Evolutionary conservation across 2,888 invertebrate species (phyloP), one percentile per base, ranked within the genome.

Genomic region (Perdita meconis): DNA sequence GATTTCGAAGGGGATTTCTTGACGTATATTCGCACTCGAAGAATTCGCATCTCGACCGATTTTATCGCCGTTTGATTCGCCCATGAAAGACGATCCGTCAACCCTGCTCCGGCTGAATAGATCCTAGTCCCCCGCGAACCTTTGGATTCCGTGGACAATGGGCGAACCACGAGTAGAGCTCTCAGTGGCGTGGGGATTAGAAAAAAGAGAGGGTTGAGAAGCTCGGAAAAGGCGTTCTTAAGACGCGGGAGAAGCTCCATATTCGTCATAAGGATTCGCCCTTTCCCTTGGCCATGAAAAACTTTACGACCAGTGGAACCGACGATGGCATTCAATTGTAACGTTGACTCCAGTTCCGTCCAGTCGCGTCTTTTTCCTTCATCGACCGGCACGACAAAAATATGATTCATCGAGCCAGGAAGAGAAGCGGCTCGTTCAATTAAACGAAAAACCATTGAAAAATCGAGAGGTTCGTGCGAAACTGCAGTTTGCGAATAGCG

Each of bases 261-360:
- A 78, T 81, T 84, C 84, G 74, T 78, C 79, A 72, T 75, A 75
- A 80, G 68, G 71, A 71, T 79, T 71, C 53, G 60, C 60, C 59
- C 75, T 78, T 70, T 78, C 67, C 57, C 67, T 53, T 22, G 16
- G 50, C 36, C 53, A 13, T n/a, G 26, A 59, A 44, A 67, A 68
- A 59, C 59, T 74, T 60, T 64, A 68, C 63, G 59, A 64, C 24
- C 57, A 56, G 24, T 24, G 51, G 53, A 74, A 77, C 61, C 55
- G 68, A 65, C 19, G 38, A 73, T 63, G 55, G 10, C 44, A 26
- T 53, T 53, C 61, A n/a, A 63, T 65, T 30, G 61, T 55, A 19
- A 13, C 57, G 30, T 40, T 22, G 10, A 5, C 47, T 6, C 30
- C 30, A 30, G 3, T 30, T 6, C 30, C 6, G 30, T 40, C 40